phyloP scores from a whole-genome alignment of 2,888 invertebrate genomes.

The Stramonita haemastoma region DNA sequence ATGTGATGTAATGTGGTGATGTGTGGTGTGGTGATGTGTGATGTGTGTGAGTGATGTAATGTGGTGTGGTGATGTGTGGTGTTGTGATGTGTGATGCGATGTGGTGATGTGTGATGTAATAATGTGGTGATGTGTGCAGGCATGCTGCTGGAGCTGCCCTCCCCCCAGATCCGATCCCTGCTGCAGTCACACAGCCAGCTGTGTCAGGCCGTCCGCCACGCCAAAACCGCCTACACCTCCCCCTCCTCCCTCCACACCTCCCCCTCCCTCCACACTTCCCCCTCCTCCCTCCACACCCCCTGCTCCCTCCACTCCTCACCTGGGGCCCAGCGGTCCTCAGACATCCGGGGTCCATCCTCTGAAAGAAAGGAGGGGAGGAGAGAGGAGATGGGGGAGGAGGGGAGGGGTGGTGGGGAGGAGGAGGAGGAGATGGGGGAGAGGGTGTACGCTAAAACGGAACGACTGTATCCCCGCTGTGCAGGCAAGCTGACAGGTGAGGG shows the following conservation, averaged over 20 bases:
- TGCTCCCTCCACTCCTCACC: background rate
- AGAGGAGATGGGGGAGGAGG: background rate
- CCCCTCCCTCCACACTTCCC: background rate
- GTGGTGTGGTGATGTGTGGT: too few species aligned
- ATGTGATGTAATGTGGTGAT: too few species aligned
- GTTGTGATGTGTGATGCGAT: too few species aligned
- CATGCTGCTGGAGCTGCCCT: slow-evolving; percentile 44
- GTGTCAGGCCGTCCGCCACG: slow-evolving; percentile 16
- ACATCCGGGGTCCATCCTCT: too few species aligned
- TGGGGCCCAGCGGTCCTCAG: too few species aligned
- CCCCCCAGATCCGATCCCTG: slow-evolving; percentile 20
- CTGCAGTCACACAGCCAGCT: slow-evolving; percentile 28
- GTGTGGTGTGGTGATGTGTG: too few species aligned
- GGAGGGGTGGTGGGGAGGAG: background rate
- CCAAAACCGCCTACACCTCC: slow-evolving; percentile 28
- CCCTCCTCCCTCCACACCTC: background rate
- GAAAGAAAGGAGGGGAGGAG: background rate
- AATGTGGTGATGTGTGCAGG: slow-evolving; percentile 17
- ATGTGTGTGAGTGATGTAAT: too few species aligned
- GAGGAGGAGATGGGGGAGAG: slow-evolving; percentile 27
- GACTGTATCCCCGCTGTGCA: slow-evolving; percentile 23
- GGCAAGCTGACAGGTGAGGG: slow-evolving; percentile 32
- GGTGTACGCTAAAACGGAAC: slow-evolving; percentile 25
- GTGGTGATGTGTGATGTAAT: too few species aligned
- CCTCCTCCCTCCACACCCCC: background rate